Percentiles rank a stretch among this genome's conserved stretches.
These are phyloP conservation scores for Arothron firmamentum DNA, from an alignment of 2,113 vertebrate species.

Conservation along the genomic window DNA sequence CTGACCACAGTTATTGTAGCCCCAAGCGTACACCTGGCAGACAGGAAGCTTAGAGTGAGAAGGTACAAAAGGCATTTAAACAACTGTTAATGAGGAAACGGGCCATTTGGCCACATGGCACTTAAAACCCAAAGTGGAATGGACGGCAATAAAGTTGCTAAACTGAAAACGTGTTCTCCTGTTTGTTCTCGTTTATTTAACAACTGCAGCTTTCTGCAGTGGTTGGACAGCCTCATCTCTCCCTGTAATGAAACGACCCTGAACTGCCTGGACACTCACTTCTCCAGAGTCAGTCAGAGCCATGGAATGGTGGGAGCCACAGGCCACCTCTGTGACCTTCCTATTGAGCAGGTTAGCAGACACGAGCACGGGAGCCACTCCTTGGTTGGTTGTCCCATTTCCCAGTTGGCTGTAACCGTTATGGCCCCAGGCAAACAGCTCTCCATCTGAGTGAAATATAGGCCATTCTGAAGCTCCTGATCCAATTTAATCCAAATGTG, in stretches of 20 bases:
- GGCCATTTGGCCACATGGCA: too few species aligned
- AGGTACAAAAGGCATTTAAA: background rate
- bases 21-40: constrained; percentile 90
- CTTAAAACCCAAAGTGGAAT: too few species aligned
- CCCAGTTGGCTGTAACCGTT: constrained; percentile 97
- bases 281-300: constrained; percentile 88
- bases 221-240: too few species aligned
- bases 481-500: constrained; percentile 7
- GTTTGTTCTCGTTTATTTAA: too few species aligned
- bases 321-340: constrained; percentile 88
- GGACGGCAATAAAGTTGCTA: too few species aligned
- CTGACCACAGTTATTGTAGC: constrained; percentile 97
- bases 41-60: background rate
- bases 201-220: too few species aligned
- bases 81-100: background rate
- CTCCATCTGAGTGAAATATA: constrained; percentile 80
- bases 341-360: constrained; percentile 87
- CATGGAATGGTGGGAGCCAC: constrained; percentile 96
- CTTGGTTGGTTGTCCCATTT: constrained; percentile 91
- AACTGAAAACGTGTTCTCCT: too few species aligned
- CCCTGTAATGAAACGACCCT: background rate
- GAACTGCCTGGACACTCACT: constrained; percentile 72
- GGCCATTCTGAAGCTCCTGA: background rate
- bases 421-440: constrained; percentile 95
- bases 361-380: constrained; percentile 85